Evolutionary conservation across 2,113 vertebrate genomes (phyloP).

Genomic region (Anarhynchus alexandrinus): DNA sequence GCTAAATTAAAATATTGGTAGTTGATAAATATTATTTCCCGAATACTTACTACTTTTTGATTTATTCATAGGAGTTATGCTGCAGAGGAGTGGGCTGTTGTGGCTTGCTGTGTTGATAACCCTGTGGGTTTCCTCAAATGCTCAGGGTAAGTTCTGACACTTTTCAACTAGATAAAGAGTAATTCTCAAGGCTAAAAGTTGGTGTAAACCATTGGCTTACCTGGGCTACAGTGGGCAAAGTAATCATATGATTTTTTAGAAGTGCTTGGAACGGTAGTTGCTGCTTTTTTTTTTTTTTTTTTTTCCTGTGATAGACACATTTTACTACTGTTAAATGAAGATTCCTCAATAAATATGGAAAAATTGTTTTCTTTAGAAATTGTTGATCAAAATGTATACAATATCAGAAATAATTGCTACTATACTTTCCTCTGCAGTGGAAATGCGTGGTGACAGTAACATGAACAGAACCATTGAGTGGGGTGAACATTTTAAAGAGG

Average conservation of each 20-base stretch:
- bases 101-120: slow-evolving; percentile 76
- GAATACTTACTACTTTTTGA: background rate
- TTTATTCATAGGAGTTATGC: slow-evolving; percentile 77
- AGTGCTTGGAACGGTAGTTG: background rate
- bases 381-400: background rate
- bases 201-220: background rate
- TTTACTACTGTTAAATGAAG: background rate
- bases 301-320: background rate
- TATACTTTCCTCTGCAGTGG: background rate
- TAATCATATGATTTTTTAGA: background rate
- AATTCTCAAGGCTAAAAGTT: background rate
- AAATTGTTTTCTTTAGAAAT: background rate
- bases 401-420: background rate
- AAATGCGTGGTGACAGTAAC: background rate
- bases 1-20: background rate
- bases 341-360: background rate
- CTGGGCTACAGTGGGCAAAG: background rate
- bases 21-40: background rate
- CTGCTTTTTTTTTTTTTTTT: background rate
- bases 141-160: slow-evolving; percentile 77
- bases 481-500: background rate
- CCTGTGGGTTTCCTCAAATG: slow-evolving; percentile 71
- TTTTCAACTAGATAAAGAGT: background rate
- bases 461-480: background rate
- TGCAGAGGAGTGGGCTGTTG: slow-evolving; percentile 75